phyloP scores from a whole-genome alignment of 2,888 invertebrate genomes.

The Drosophila picticornis region DNA sequence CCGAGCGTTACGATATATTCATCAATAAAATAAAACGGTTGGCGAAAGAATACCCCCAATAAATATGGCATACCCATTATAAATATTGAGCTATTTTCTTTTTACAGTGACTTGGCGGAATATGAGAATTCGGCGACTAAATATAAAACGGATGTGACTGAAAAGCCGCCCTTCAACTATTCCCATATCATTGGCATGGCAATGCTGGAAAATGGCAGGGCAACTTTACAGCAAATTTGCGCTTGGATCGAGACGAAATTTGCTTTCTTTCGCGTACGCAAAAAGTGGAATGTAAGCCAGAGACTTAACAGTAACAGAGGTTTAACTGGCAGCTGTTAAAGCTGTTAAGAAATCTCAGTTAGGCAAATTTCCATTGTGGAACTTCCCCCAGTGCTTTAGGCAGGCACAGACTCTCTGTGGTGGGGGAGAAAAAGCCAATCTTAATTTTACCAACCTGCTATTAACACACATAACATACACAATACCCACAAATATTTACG shows the following conservation, averaged over 20 bases:
- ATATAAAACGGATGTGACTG: slow-evolving; percentile 78
- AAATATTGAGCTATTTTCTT: not conserved
- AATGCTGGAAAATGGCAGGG: slow-evolving; percentile 84
- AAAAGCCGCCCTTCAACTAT: slow-evolving; percentile 85
- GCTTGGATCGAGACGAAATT: slow-evolving; percentile 85
- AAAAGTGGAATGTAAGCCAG: slow-evolving; percentile 85
- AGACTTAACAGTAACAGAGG: not conserved
- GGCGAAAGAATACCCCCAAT: slow-evolving; percentile 1
- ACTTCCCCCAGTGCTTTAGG: not conserved
- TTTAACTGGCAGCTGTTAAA: not conserved
- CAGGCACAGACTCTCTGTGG: not conserved
- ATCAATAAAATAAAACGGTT: slow-evolving; percentile 83
- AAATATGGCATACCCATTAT: not conserved
- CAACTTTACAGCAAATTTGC: slow-evolving; percentile 84
- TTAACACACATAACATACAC: not conserved
- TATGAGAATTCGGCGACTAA: slow-evolving; percentile 78
- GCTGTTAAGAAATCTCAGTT: not conserved
- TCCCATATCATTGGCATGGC: slow-evolving; percentile 85
- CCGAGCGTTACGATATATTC: slow-evolving; percentile 83
- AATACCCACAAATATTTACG: not conserved
- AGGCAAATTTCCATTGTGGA: not conserved
- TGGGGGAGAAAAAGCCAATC: not conserved
- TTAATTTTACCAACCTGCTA: not conserved
- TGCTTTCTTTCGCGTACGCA: slow-evolving; percentile 84
- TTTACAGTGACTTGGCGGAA: slow-evolving; percentile 75